Evolutionary conservation across 2,888 invertebrate genomes (phyloP), one percentile per base, ranked within the genome.

Genomic region (Trilocha varians): DNA sequence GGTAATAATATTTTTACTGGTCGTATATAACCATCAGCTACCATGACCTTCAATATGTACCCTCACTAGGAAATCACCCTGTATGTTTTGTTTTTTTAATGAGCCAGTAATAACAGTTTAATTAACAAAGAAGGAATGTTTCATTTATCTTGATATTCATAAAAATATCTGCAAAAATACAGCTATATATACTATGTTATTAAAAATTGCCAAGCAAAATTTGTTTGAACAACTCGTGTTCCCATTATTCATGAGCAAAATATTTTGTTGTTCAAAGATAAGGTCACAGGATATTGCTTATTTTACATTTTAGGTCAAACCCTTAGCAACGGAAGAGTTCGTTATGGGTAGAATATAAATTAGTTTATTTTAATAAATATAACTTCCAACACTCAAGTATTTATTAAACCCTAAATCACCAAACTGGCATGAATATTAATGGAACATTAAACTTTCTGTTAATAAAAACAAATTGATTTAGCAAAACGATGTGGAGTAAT

Each of bases 381-480:
- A 55, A 60, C 59, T 50, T 49, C 46, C 47, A 55, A 47, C 46
- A 40, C 40, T 50, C 49, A 49, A 50, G 52, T 61, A 59, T 63
- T 62, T 57, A 65, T 51, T 54, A 53, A 58, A 46, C 46, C 57
- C 57, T 57, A 56, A 59, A 60, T 49, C 49, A 59, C 57, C 54
- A 59, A 50, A 44, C 42, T 40, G 38, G 43, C 48, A 56, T 65
- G 62, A 66, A 67, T 65, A 65, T 63, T 65, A 50, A 65, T 61
- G 53, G 52, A 49, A 48, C 48, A 60, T 51, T 57, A 55, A 49
- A 47, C 54, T 53, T 41, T 36, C 43, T 44, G 42, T 50, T 62
- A 57, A 58, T 61, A 65, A 65, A 64, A 63, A 62, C 52, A 62
- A 64, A 65, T 67, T 57, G 61, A 60, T 66, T 65, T 60, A 49